Conservation (phyloP, 2,888 invertebrate species). For the Camponotus fellah region DNA sequence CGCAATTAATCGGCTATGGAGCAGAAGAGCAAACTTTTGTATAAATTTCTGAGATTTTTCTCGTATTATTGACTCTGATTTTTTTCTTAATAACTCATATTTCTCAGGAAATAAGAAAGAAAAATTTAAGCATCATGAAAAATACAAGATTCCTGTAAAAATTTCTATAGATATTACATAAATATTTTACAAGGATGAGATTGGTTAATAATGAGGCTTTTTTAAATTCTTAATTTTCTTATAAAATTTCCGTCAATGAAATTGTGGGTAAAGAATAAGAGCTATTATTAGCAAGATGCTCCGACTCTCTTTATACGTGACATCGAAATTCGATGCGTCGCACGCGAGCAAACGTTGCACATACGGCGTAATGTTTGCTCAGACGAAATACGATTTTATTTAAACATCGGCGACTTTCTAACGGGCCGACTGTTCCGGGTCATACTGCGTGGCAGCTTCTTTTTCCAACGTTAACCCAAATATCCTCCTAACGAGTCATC, state of each 20-base stretch:
- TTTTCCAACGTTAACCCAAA: slow-evolving; percentile 39
- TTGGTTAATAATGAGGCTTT: not conserved
- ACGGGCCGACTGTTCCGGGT: slow-evolving; percentile 7
- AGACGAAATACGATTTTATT: slow-evolving; percentile 47
- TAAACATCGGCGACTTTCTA: slow-evolving; percentile 42
- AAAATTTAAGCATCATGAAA: not conserved
- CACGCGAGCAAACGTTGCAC: slow-evolving; percentile 15
- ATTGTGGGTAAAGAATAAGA: not conserved
- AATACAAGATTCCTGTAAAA: not conserved
- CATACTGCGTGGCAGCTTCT: slow-evolving; percentile 12
- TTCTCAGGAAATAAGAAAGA: not conserved
- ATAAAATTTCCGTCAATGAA: not conserved
- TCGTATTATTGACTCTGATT: not conserved
- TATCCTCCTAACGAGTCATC: slow-evolving; percentile 42
- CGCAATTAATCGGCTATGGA: not conserved
- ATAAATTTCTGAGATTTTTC: not conserved
- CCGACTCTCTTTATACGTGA: slow-evolving; percentile 17
- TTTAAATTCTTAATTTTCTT: not conserved
- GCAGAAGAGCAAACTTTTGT: not conserved
- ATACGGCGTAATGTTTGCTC: slow-evolving; percentile 31
- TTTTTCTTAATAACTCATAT: not conserved
- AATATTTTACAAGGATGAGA: not conserved
- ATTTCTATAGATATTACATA: not conserved
- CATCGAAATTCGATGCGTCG: slow-evolving; percentile 23
- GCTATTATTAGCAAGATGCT: not conserved